Evolutionary conservation across 2,888 invertebrate species (phyloP).

Genomic region (Leucophora obtusa): DNA sequence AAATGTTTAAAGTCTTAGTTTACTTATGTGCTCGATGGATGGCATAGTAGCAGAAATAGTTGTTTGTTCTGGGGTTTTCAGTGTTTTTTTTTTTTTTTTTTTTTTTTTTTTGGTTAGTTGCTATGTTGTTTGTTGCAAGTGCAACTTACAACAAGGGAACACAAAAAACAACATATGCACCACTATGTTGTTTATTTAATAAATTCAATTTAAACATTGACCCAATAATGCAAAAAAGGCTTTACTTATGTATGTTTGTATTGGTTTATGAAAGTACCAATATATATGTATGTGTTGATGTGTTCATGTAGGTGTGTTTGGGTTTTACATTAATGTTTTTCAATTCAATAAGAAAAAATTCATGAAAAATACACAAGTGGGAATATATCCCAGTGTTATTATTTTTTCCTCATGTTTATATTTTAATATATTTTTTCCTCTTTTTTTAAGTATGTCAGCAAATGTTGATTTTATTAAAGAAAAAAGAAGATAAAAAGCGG

Average conservation of each 20-base stretch:
- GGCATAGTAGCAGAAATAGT: neutral
- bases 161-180: slow-evolving; percentile 11
- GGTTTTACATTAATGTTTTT: slow-evolving; percentile 52
- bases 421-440: slow-evolving; percentile 26
- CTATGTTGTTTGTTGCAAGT: slow-evolving; percentile 25
- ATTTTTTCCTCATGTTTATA: slow-evolving; percentile 23
- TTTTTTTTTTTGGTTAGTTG: slow-evolving; percentile 13
- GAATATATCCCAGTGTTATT: slow-evolving; percentile 41
- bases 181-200: slow-evolving; percentile 56
- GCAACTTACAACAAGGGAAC: slow-evolving; percentile 27
- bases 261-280: slow-evolving; percentile 53
- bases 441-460: slow-evolving; percentile 48
- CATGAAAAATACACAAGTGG: slow-evolving; percentile 51
- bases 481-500: slow-evolving; percentile 38
- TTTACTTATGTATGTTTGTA: slow-evolving; percentile 35
- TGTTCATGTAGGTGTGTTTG: slow-evolving; percentile 26
- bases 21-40: neutral
- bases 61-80: slow-evolving; percentile 26
- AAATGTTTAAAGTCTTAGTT: slow-evolving; percentile 13
- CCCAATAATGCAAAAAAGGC: slow-evolving; percentile 61
- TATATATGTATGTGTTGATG: slow-evolving; percentile 27
- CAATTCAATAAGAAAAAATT: slow-evolving; percentile 35
- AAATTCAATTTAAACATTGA: slow-evolving; percentile 64
- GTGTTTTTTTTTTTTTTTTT: slow-evolving; percentile 15
- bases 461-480: slow-evolving; percentile 54